Evolutionary conservation across 1,140 invertebrate genomes (phyloP).

Genomic region (Sycobia sp.): DNA sequence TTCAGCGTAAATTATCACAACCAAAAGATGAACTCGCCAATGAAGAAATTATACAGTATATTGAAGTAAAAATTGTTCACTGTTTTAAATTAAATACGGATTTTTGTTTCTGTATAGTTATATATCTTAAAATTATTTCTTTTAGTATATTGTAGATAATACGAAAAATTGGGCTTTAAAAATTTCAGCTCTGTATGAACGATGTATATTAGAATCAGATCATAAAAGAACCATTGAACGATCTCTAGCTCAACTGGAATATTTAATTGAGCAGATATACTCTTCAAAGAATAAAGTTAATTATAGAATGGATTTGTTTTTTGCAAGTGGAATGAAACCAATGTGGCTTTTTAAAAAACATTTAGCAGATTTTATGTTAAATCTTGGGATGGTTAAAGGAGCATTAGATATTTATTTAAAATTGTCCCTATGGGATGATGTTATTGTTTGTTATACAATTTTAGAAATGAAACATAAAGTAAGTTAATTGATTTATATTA

Average conservation of each 20-base stretch:
- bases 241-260: slow-evolving; percentile 84
- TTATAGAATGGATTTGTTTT: slow-evolving; percentile 65
- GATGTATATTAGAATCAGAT: slow-evolving; percentile 77
- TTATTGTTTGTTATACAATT: slow-evolving; percentile 87
- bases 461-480: slow-evolving; percentile 84
- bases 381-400: slow-evolving; percentile 80
- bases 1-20: slow-evolving; percentile 72
- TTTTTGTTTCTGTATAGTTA: slow-evolving; percentile 22
- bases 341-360: slow-evolving; percentile 77
- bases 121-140: slow-evolving; percentile 26
- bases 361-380: slow-evolving; percentile 78
- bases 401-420: slow-evolving; percentile 85
- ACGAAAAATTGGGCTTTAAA: slow-evolving; percentile 73
- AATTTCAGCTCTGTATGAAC: slow-evolving; percentile 70
- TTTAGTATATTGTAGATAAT: slow-evolving; percentile 50
- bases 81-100: background rate
- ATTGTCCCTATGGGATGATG: slow-evolving; percentile 89
- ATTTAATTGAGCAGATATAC: slow-evolving; percentile 70
- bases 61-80: slow-evolving; percentile 65
- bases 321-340: slow-evolving; percentile 70
- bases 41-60: slow-evolving; percentile 82
- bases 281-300: slow-evolving; percentile 53
- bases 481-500: background rate
- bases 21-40: slow-evolving; percentile 76
- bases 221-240: slow-evolving; percentile 83